These are phyloP conservation scores for Phocoena sinus DNA, from an alignment of 2,113 vertebrate genomes.

Conservation along the genomic window DNA sequence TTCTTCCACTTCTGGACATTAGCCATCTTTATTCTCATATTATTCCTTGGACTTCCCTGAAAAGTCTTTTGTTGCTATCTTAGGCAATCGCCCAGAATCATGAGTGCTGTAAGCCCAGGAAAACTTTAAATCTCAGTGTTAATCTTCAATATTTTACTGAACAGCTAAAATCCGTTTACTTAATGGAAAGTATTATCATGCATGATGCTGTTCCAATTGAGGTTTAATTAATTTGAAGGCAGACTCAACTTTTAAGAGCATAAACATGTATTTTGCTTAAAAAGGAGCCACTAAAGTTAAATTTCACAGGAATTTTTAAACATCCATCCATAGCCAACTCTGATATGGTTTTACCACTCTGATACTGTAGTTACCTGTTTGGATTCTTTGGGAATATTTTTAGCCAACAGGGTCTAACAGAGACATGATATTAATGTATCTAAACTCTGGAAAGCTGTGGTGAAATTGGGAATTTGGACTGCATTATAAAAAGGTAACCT, in stretches of 20 bases:
- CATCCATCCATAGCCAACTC: not conserved
- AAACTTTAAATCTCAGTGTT: conserved; percentile 1
- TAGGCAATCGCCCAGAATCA: not conserved
- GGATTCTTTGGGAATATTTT: not conserved
- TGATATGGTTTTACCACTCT: conserved; percentile 13
- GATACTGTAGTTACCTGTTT: not conserved
- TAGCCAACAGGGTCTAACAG: not conserved
- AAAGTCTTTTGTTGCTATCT: not conserved
- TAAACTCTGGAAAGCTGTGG: not conserved
- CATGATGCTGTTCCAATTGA: not conserved
- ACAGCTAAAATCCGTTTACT: conserved; percentile 50
- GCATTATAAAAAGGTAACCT: not conserved
- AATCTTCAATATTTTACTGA: conserved; percentile 37
- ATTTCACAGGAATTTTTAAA: conserved; percentile 32
- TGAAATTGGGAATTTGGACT: not conserved
- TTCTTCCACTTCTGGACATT: not conserved
- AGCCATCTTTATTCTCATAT: not conserved
- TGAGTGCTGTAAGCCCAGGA: not conserved
- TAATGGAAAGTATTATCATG: conserved; percentile 37
- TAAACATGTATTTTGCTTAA: not conserved
- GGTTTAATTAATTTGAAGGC: not conserved
- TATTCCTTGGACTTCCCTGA: not conserved
- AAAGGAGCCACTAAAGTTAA: conserved; percentile 7
- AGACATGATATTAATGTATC: not conserved
- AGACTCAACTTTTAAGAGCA: conserved; percentile 30